Evolutionary conservation across 2,888 invertebrate species (phyloP), one percentile per base, ranked within the genome.

Genomic region (Mythimna pallens): DNA sequence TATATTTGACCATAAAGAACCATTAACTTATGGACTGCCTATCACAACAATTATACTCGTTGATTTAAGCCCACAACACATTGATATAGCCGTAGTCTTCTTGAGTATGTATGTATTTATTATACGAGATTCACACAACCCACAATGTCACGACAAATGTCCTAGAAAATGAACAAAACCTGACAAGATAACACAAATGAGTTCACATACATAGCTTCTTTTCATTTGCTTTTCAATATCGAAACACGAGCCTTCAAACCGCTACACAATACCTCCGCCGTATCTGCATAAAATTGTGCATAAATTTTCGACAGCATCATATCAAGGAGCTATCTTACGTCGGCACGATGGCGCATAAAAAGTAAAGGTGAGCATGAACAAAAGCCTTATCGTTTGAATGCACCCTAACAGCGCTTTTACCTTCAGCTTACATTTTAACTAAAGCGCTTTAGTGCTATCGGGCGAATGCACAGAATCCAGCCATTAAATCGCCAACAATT

Each of bases 401-500:
- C 87, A 87, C 86, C 76, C 81, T 83, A 82, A 85, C 83, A 84
- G 82, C 81, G 83, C 83, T 87, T 85, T 82, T 84, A 85, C 82
- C 84, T 83, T 79, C 65, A 78, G 86, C 84, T 88, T 85, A 88
- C 84, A 88, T 84, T 88, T 86, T 87, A 82, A 86, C 82, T 81
- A 83, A 80, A 86, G 81, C 85, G 78, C 78, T 86, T 86, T 81
- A 83, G 80, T 65, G 82, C 79, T 88, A 86, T 86, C 86, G 72
- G 76, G 61, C 68, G 76, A 80, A 85, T 82, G 86, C 87, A 86
- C 85, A 87, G 83, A 87, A 88, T 88, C 82, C 85, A 79, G 86
- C 86, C 86, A 89, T 91, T 89, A 89, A 89, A 90, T 87, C 87
- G 85, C 80, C 76, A 87, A 88, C 90, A 88, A 90, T 89, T 85